These are phyloP conservation scores for Grammomys dolichurus DNA, from an alignment of 2,113 vertebrate genomes.

Conservation along the genomic window DNA sequence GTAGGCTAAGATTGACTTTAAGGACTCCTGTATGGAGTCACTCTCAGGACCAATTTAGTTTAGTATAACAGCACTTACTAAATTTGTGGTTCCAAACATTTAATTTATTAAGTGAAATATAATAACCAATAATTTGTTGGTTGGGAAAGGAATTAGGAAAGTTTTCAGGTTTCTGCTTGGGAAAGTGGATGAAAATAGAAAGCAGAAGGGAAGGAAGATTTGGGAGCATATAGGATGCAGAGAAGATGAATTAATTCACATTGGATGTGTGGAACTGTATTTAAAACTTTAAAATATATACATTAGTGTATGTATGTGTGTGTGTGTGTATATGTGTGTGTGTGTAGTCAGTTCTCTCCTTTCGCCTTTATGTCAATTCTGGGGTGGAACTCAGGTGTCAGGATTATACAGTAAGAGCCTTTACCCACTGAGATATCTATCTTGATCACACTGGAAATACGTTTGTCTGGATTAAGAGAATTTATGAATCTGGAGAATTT, in stretches of 20 bases:
- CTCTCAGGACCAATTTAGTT: neutral
- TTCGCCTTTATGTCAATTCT: neutral
- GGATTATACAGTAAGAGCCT: neutral
- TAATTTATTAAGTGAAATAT: slow-evolving; percentile 5
- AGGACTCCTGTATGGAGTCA: neutral
- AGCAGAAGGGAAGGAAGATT: neutral
- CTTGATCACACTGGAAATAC: neutral
- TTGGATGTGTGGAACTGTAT: neutral
- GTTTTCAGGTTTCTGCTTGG: neutral
- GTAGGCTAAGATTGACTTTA: neutral
- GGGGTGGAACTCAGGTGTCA: neutral
- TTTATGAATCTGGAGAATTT: neutral
- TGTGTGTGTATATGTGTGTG: neutral
- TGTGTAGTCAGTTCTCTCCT: neutral
- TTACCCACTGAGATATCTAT: neutral
- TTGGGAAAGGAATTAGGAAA: slow-evolving; percentile 10
- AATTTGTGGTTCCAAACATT: neutral
- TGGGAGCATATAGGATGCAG: neutral
- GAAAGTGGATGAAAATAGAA: slow-evolving; percentile 41
- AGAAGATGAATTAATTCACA: neutral
- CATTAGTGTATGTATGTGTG: neutral
- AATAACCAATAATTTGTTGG: neutral
- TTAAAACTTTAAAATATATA: neutral
- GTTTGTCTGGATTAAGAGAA: neutral
- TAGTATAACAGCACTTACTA: neutral